Evolutionary conservation across 35 echinoderm and acorn worm species (phyloP), one percentile per base, ranked within the genome.

Genomic region (Lytechinus pictus): DNA sequence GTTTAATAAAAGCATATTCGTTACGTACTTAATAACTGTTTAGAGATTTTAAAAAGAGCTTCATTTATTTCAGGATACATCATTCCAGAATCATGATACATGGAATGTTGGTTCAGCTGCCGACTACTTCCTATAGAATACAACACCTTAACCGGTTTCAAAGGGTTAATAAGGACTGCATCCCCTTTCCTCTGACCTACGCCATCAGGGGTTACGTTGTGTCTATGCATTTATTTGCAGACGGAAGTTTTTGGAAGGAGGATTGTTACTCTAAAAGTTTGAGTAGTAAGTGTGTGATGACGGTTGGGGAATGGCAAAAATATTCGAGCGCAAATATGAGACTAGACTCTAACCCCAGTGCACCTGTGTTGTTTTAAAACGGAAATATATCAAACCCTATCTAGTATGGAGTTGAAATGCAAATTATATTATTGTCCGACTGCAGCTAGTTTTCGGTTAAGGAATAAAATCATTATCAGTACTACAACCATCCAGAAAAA

Each of bases 201-300:
- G 4, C 16, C 14, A n/a, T 14, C 66, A 79, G 66, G 66, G 66
- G 66, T 90, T 54, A 90, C 88, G 29, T 44, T 54, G 52, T 54
- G 88, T 90, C 88, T 90, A 90, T 54, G 29, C 14, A 52, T 51
- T 16, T 90, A 54, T 90, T 90, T 90, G 88, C 88, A 90, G 88
- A 90, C 88, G 88, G 88, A 90, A 52, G 88, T 90, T 90, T 90
- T 90, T 8, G 28, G 28, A 90, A 90, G 52, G 88, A 8, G 88
- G 88, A 44, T 90, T 90, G 88, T 54, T 90, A 90, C 88, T 90
- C 88, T 90, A 90, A 90, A 90, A 21, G 29, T 90, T 90, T 90
- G 28, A 54, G 66, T 79, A 79, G 66, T 79, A 79, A 79, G 66
- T 79, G 66, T 24, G 12, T 24, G 66, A 79, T 79, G 66, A 79